These are phyloP conservation scores for Carcinoscorpius rotundicauda DNA, from an alignment of 1,140 invertebrate genomes.

Conservation along the genomic window DNA sequence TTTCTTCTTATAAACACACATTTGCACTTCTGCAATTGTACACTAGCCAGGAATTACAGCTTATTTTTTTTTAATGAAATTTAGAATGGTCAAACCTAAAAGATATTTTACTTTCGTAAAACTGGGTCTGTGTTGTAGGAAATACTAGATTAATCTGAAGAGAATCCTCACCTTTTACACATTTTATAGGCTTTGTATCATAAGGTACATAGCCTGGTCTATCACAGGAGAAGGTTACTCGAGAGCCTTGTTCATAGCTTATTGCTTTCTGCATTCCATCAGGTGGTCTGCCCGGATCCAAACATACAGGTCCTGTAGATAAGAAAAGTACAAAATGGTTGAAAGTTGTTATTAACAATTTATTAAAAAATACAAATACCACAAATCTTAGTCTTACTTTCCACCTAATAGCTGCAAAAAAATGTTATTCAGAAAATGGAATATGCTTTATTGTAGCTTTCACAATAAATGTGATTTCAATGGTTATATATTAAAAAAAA, in stretches of 20 bases:
- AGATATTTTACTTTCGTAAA: too few species aligned
- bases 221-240: constrained; percentile 79
- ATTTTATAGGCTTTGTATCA: constrained; percentile 77
- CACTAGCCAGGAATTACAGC: too few species aligned
- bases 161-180: constrained; percentile 39
- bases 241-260: constrained; percentile 83
- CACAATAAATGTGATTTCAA: too few species aligned
- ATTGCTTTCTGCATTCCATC: constrained; percentile 77
- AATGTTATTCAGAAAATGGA: neutral
- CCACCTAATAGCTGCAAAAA: neutral
- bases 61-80: too few species aligned
- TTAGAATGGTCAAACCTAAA: too few species aligned
- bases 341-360: too few species aligned
- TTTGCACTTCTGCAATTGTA: too few species aligned
- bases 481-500: neutral
- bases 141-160: neutral
- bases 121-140: too few species aligned
- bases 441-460: neutral
- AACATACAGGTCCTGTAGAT: constrained; percentile 61
- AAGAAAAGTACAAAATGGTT: neutral
- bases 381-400: neutral
- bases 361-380: too few species aligned
- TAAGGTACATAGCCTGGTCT: constrained; percentile 86
- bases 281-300: constrained; percentile 83
- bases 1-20: too few species aligned